A percentile compares a stretch with the other conserved stretches of the same genome.
These are phyloP conservation scores for Tigriopus japonicus DNA, from an alignment of 1,140 invertebrate species.

Conservation along the genomic window DNA sequence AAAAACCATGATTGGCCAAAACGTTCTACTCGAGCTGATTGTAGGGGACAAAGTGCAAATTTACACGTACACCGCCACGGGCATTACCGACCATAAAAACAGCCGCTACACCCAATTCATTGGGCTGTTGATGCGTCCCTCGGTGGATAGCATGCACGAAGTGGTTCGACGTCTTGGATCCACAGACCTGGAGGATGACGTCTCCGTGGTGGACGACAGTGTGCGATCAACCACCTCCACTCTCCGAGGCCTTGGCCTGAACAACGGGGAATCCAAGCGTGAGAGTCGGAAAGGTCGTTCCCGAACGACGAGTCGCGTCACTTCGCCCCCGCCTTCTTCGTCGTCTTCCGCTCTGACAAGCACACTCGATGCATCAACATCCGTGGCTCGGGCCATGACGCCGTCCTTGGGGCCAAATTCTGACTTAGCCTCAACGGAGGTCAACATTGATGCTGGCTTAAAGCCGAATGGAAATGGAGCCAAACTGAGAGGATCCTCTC, in stretches of 20 bases:
- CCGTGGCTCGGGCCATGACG: no score
- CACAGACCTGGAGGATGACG: neutral
- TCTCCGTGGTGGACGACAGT: neutral
- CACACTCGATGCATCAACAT: no score
- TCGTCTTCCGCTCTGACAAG: neutral
- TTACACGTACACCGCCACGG: slow-evolving; percentile 2
- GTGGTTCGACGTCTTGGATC: neutral
- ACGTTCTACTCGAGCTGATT: neutral
- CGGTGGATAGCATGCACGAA: neutral
- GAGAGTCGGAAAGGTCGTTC: neutral
- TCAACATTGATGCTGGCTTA: no score
- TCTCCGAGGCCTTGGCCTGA: neutral
- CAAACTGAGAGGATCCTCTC: no score
- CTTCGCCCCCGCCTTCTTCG: neutral
- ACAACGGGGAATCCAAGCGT: neutral
- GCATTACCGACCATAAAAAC: slow-evolving; percentile 11
- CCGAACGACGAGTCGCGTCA: neutral
- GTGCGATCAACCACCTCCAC: neutral
- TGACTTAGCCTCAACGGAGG: no score
- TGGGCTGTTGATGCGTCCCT: neutral
- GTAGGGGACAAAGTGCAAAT: slow-evolving; percentile 10
- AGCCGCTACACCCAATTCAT: slow-evolving; percentile 11
- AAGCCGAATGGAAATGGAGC: no score
- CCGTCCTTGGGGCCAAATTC: no score
- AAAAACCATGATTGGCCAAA: slow-evolving; percentile 13